Evolutionary conservation across 2,888 invertebrate species (phyloP).

Genomic region (Apotomis turbidana): DNA sequence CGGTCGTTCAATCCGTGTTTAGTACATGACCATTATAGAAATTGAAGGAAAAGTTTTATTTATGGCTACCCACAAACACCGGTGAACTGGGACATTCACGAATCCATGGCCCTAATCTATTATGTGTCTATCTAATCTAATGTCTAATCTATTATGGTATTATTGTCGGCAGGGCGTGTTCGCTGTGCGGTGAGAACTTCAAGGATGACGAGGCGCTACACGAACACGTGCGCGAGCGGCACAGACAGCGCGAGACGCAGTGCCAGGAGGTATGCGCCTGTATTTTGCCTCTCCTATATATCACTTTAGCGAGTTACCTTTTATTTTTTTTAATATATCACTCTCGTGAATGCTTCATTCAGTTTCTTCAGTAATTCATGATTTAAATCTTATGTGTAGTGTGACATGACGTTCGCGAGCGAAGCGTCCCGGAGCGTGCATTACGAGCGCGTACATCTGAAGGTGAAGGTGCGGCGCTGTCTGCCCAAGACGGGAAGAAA

Average conservation of each 20-base stretch:
- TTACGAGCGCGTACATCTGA: conserved; percentile 34
- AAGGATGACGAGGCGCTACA: conserved; percentile 19
- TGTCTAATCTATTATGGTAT: background rate
- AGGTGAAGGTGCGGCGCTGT: conserved; percentile 29
- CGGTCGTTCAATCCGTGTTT: no score
- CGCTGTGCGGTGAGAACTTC: conserved; percentile 34
- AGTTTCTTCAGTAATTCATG: background rate
- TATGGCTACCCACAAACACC: no score
- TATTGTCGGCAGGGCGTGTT: conserved; percentile 14
- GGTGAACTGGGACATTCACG: no score
- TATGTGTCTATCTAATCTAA: no score
- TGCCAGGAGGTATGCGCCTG: conserved; percentile 26
- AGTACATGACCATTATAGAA: no score
- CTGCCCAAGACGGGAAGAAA: conserved; percentile 31
- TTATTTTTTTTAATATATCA: no score
- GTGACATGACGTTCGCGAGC: conserved; percentile 34
- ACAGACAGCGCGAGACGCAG: conserved; percentile 13
- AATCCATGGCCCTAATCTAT: no score
- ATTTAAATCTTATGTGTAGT: conserved; percentile 8
- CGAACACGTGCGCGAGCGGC: conserved; percentile 24
- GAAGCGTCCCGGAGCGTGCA: conserved; percentile 39
- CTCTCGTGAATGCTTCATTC: background rate
- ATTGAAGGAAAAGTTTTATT: no score
- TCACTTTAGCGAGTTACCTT: no score
- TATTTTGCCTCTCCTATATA: no score